Conservation (phyloP, 2,797 vertebrate genomes). For the Eleutherodactylus coqui region DNA sequence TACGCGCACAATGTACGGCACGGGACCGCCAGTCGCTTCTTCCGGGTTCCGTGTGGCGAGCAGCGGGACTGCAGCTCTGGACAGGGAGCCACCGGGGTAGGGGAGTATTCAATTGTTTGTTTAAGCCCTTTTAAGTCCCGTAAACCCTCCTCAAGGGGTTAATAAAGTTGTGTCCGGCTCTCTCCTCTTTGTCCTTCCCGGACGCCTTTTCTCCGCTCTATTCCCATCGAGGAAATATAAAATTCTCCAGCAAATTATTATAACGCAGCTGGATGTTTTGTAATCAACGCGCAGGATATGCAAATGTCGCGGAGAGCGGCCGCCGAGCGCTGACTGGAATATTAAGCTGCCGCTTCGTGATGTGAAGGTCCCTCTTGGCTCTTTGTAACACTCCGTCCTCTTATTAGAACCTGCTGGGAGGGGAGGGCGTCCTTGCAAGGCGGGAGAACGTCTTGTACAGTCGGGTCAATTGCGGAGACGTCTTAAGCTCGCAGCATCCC, state of each 20-base stretch:
- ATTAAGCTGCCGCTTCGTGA: slow-evolving; percentile 20
- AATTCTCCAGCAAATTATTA: slow-evolving; percentile 34
- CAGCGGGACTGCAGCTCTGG: no score
- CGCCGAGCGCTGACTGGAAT: slow-evolving; percentile 37
- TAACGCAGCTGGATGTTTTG: slow-evolving; percentile 44
- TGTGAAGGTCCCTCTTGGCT: slow-evolving; percentile 14
- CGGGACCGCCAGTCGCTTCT: no score
- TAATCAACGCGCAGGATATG: slow-evolving; percentile 46
- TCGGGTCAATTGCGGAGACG: not conserved
- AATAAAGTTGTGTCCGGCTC: not conserved
- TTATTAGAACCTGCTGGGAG: not conserved
- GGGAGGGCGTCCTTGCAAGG: not conserved
- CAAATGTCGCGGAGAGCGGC: slow-evolving; percentile 34
- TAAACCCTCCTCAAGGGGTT: not conserved
- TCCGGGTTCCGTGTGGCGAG: no score
- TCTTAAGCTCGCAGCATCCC: not conserved
- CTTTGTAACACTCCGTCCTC: not conserved
- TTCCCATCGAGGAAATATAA: slow-evolving; percentile 47
- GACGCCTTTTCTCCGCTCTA: not conserved
- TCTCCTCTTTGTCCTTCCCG: slow-evolving; percentile 40
- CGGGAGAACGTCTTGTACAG: not conserved
- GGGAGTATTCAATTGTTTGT: no score
- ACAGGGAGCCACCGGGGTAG: no score
- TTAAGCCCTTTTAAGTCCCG: no score
- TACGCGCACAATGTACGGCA: no score